Evolutionary conservation across 2,888 invertebrate species (phyloP).

Genomic region (Auanema sp.): DNA sequence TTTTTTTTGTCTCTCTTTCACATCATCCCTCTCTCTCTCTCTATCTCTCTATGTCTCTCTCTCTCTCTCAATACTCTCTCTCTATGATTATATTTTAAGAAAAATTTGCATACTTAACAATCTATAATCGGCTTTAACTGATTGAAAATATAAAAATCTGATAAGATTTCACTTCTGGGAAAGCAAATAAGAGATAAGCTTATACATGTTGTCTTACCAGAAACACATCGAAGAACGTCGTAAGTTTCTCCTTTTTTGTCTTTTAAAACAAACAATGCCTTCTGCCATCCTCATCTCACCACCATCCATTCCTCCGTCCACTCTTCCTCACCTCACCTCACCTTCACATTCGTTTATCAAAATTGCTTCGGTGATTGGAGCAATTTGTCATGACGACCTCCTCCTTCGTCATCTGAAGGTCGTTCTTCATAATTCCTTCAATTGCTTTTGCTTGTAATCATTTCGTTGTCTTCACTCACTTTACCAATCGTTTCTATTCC

Average conservation of each 20-base stretch:
- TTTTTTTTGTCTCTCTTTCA: slow-evolving; percentile 8
- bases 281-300: too few species aligned
- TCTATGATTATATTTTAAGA: not conserved
- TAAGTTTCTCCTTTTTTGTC: slow-evolving; percentile 13
- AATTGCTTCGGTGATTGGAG: not conserved
- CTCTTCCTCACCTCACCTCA: not conserved
- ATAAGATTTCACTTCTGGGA: too few species aligned
- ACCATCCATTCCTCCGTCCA: not conserved
- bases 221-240: too few species aligned
- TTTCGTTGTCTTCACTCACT: too few species aligned
- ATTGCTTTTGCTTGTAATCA: too few species aligned
- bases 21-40: slow-evolving; percentile 10
- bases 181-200: too few species aligned
- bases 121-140: too few species aligned
- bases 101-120: too few species aligned
- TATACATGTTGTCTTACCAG: too few species aligned
- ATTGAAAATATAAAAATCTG: not conserved
- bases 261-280: slow-evolving; percentile 11
- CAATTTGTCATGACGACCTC: not conserved
- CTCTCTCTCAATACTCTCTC: slow-evolving; percentile 1
- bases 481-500: not conserved
- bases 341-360: not conserved
- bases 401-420: not conserved
- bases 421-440: not conserved
- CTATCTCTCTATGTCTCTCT: slow-evolving; percentile 13